Percentiles rank a stretch among this genome's conserved stretches.
Evolutionary conservation across 2,888 invertebrate species (phyloP).

Genomic region (Pachymerium ferrugineum): DNA sequence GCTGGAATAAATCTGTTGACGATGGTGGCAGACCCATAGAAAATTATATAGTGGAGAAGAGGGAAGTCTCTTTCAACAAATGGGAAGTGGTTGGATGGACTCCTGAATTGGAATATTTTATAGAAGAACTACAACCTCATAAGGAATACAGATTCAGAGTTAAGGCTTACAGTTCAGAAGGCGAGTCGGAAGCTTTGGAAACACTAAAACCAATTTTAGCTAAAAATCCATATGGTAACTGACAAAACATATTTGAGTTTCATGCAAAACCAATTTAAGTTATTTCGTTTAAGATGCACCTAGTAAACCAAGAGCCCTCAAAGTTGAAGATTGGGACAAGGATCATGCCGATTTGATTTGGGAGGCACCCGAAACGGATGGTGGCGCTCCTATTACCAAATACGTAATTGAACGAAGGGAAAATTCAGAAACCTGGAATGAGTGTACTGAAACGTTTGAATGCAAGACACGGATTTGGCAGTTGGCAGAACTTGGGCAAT

Average conservation of each 20-base stretch:
- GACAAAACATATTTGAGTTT: not conserved
- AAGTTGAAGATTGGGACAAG: conserved; percentile 70
- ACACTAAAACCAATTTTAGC: conserved; percentile 82
- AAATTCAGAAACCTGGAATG: conserved; percentile 69
- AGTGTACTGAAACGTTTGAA: conserved; percentile 34
- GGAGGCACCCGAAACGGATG: conserved; percentile 70
- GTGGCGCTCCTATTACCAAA: conserved; percentile 73
- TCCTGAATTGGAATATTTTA: conserved; percentile 49
- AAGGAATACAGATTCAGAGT: conserved; percentile 56
- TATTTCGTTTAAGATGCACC: conserved; percentile 58
- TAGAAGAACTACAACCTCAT: conserved; percentile 52
- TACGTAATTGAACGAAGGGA: conserved; percentile 86
- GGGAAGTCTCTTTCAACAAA: conserved; percentile 82
- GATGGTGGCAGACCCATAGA: conserved; percentile 81
- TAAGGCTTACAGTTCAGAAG: conserved; percentile 54
- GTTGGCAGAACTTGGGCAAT: conserved; percentile 50
- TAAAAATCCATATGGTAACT: conserved; percentile 88
- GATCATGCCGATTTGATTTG: conserved; percentile 80
- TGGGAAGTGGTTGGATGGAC: conserved; percentile 91
- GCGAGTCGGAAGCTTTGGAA: conserved; percentile 79
- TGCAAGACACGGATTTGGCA: conserved; percentile 44
- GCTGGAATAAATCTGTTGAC: too few species aligned
- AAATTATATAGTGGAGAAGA: conserved; percentile 80
- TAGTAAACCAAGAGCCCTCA: conserved; percentile 79
- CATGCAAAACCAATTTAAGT: not conserved